A percentile compares a stretch with the other conserved stretches of the same genome.
These are phyloP conservation scores for Drosophila antonietae DNA, from an alignment of 2,888 invertebrate genomes.

Conservation along the genomic window DNA sequence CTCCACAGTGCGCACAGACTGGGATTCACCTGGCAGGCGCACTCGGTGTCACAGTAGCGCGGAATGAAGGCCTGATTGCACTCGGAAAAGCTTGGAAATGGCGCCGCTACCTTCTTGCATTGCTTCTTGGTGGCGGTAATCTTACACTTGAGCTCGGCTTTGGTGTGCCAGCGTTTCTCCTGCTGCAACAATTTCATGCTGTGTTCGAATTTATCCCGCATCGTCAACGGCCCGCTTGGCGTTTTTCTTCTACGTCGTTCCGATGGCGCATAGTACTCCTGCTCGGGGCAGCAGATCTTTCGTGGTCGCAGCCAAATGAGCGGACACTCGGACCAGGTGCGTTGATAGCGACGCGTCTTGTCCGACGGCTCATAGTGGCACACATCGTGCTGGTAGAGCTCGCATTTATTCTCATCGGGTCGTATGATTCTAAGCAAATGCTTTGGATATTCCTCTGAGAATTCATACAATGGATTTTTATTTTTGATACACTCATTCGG, in stretches of 20 bases:
- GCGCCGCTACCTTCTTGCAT: slow-evolving; percentile 39
- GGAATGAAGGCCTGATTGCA: slow-evolving; percentile 9
- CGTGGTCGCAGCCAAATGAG: slow-evolving; percentile 37
- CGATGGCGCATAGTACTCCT: slow-evolving; percentile 8
- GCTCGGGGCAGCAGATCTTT: slow-evolving; percentile 48
- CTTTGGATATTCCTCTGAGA: slow-evolving; percentile 18
- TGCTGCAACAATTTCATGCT: slow-evolving; percentile 31
- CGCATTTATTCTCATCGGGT: slow-evolving; percentile 6
- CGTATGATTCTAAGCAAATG: slow-evolving; percentile 29
- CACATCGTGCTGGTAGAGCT: slow-evolving; percentile 32
- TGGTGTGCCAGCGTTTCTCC: rapidly evolving
- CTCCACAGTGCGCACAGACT: slow-evolving; percentile 50
- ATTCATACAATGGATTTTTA: rapidly evolving
- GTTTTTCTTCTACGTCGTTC: slow-evolving; percentile 25
- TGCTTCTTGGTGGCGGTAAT: rapidly evolving
- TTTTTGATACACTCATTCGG: neutral
- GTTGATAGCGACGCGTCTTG: slow-evolving; percentile 45
- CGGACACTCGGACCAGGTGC: slow-evolving; percentile 56
- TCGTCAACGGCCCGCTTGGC: neutral
- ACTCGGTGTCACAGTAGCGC: slow-evolving; percentile 45
- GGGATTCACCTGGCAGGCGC: slow-evolving; percentile 30
- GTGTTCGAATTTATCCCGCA: slow-evolving; percentile 17
- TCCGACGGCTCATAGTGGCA: slow-evolving; percentile 45
- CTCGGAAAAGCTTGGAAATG: slow-evolving; percentile 61
- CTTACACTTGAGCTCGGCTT: slow-evolving; percentile 1